A percentile compares a stretch with the other conserved stretches of the same genome.
These are phyloP conservation scores for Acanthosepion pharaonis DNA, from an alignment of 2,888 invertebrate species.

Conservation along the genomic window DNA sequence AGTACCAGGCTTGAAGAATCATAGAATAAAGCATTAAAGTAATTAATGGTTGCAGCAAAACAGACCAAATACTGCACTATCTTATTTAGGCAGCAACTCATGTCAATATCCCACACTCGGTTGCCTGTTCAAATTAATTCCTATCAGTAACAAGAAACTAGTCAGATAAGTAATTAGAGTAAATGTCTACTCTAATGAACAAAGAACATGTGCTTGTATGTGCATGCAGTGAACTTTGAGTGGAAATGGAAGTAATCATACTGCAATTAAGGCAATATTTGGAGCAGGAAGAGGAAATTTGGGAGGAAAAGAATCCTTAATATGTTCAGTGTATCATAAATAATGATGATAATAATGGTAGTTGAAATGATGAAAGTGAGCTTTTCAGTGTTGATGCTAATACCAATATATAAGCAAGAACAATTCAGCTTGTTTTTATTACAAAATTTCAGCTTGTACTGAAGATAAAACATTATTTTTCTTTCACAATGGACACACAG, in stretches of 20 bases:
- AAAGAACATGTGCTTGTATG: background rate
- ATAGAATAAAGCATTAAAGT: background rate
- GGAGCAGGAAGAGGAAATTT: background rate
- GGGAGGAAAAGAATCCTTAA: background rate
- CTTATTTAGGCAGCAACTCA: background rate
- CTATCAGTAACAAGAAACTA: background rate
- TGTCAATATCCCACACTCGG: constrained; percentile 18
- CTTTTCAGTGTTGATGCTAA: background rate
- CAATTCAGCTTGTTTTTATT: background rate
- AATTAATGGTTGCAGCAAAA: background rate
- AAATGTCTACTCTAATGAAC: constrained; percentile 33
- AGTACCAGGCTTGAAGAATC: background rate
- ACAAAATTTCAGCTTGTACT: background rate
- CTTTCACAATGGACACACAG: background rate
- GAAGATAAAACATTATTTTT: too few species aligned
- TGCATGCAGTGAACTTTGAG: background rate
- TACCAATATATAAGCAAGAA: background rate
- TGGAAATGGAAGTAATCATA: constrained; percentile 33
- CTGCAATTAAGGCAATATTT: background rate
- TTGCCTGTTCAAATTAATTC: constrained; percentile 33
- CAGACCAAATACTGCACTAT: background rate
- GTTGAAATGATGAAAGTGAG: background rate
- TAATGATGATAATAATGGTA: background rate
- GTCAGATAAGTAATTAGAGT: constrained; percentile 33
- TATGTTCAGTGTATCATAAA: background rate